Evolutionary conservation across 2,113 vertebrate species (phyloP).

Genomic region (rat (Rattus norvegicus)): DNA sequence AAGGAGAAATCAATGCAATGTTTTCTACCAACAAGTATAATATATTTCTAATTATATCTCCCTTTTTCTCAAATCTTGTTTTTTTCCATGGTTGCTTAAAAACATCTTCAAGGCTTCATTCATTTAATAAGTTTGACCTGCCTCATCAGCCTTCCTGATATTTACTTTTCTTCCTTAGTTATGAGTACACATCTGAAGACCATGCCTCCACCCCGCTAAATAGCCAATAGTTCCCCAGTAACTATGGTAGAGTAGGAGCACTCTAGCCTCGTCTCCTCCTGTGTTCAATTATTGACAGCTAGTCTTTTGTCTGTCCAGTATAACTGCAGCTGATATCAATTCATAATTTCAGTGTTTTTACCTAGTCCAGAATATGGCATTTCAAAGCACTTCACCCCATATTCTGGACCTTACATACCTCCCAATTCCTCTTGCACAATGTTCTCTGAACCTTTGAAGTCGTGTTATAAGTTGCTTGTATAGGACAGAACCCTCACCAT

Average conservation of each 20-base stretch:
- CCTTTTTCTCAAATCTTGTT: slow-evolving; percentile 27
- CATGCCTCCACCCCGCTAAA: neutral
- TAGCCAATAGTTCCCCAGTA: neutral
- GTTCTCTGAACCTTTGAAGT: neutral
- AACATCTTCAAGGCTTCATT: neutral
- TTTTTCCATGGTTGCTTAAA: slow-evolving; percentile 27
- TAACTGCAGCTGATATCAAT: neutral
- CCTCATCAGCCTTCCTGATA: neutral
- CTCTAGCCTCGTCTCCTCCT: no score
- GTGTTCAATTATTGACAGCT: neutral
- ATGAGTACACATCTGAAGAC: neutral
- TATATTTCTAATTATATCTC: slow-evolving; percentile 48
- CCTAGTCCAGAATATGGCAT: no score
- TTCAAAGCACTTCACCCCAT: neutral
- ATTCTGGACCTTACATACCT: neutral
- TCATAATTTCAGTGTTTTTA: neutral
- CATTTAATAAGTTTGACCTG: slow-evolving; percentile 17
- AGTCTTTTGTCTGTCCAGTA: neutral
- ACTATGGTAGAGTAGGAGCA: neutral
- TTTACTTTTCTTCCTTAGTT: slow-evolving; percentile 31
- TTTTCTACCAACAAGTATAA: slow-evolving; percentile 28
- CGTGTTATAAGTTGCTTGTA: neutral
- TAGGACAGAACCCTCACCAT: neutral
- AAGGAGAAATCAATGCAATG: slow-evolving; percentile 43
- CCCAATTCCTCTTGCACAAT: neutral